These are phyloP conservation scores for Trididemnum miniatum DNA, from an alignment of 23 tunicate species.

Conservation along the genomic window DNA sequence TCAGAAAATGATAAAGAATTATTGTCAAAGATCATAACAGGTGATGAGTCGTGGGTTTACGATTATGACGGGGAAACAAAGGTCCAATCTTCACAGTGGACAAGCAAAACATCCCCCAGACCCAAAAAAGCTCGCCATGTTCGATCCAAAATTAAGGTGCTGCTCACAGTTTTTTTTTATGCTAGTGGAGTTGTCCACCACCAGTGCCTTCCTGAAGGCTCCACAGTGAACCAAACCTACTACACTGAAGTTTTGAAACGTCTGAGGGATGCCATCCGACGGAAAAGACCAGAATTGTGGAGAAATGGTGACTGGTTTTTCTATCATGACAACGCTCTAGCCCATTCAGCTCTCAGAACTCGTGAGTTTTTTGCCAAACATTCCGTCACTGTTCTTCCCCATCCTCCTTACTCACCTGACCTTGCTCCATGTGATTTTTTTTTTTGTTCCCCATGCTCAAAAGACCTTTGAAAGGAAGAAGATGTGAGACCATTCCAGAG, in stretches of 20 bases:
- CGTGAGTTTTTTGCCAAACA: neutral
- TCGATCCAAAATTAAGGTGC: neutral
- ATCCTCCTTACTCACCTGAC: neutral
- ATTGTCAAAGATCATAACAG: neutral
- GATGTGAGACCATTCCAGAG: neutral
- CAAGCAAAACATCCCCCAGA: neutral
- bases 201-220: neutral
- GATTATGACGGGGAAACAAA: neutral
- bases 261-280: neutral
- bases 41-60: neutral
- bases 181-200: neutral
- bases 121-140: neutral
- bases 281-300: neutral
- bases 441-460: neutral
- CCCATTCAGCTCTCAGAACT: neutral
- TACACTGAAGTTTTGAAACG: neutral
- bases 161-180: neutral
- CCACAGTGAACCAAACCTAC: neutral
- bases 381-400: neutral
- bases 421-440: neutral
- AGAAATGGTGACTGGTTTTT: neutral
- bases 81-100: neutral
- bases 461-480: neutral
- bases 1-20: neutral
- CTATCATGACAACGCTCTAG: neutral